Percentiles rank a stretch among this genome's conserved stretches.
Evolutionary conservation across 2,797 vertebrate species (phyloP).

Genomic region (Hirundo rustica): DNA sequence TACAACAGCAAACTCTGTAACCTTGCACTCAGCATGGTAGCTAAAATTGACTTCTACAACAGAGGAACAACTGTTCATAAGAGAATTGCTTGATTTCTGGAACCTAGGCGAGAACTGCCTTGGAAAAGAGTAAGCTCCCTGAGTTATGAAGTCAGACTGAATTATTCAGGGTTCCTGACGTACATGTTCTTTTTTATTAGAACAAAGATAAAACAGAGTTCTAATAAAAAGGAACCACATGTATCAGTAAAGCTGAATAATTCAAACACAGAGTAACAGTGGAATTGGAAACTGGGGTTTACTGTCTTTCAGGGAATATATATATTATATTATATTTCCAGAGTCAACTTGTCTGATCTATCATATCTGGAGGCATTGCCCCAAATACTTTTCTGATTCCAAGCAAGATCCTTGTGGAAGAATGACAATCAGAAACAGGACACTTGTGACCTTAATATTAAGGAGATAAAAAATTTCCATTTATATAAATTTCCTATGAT

Average conservation of each 20-base stretch:
- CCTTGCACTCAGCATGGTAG: slow-evolving; percentile 39
- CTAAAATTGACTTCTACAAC: slow-evolving; percentile 34
- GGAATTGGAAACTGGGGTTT: not conserved
- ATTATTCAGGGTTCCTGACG: slow-evolving; percentile 45
- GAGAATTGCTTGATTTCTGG: slow-evolving; percentile 41
- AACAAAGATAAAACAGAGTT: slow-evolving; percentile 3
- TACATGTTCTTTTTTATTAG: slow-evolving; percentile 17
- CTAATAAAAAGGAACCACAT: not conserved
- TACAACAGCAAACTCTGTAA: slow-evolving; percentile 50
- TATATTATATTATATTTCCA: not conserved
- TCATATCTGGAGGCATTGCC: not conserved
- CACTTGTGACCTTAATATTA: not conserved
- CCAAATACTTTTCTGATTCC: not conserved
- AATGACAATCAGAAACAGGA: not conserved
- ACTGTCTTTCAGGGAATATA: not conserved
- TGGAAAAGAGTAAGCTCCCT: not conserved
- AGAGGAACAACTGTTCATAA: slow-evolving; percentile 21
- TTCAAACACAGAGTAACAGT: not conserved
- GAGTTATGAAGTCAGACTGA: not conserved
- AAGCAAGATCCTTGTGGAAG: not conserved
- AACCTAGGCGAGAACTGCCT: not conserved
- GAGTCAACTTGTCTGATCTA: not conserved
- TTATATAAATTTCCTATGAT: not conserved
- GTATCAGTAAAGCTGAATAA: slow-evolving; percentile 2
- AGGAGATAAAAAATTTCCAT: not conserved